phyloP scores from a whole-genome alignment of 2,888 invertebrate genomes.

The Malthinus flaveolus region DNA sequence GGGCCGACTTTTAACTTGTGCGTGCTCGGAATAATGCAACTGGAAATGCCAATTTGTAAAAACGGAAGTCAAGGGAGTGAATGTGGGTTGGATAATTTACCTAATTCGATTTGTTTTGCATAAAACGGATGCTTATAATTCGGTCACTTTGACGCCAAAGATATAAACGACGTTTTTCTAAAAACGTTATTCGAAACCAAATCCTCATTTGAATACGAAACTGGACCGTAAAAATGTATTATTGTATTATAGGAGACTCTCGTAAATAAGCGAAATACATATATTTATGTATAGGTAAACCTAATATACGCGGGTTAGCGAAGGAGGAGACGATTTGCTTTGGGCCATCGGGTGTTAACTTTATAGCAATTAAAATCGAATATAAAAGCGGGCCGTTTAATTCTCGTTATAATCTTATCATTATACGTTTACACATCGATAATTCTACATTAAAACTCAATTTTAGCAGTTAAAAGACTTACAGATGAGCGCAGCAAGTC shows the following conservation, averaged over 20 bases:
- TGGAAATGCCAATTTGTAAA: constrained; percentile 18
- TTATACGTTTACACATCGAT: constrained; percentile 29
- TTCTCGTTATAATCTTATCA: constrained; percentile 28
- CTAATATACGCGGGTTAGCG: neutral
- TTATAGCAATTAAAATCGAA: neutral
- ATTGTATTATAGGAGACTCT: constrained; percentile 31
- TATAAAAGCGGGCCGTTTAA: constrained; percentile 16
- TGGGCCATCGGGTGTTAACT: neutral
- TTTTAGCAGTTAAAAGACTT: constrained; percentile 31
- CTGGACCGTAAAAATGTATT: constrained; percentile 38
- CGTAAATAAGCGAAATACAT: neutral
- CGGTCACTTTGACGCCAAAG: neutral
- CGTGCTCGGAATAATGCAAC: constrained; percentile 32
- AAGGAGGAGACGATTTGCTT: neutral
- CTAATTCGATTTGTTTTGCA: constrained; percentile 19
- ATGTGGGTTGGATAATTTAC: constrained; percentile 16
- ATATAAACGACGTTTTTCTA: constrained; percentile 8
- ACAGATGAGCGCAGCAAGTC: constrained; percentile 26
- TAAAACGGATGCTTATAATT: constrained; percentile 11
- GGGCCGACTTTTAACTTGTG: constrained; percentile 37
- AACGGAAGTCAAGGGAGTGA: constrained; percentile 14
- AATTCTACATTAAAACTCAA: constrained; percentile 30
- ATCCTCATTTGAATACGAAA: constrained; percentile 37
- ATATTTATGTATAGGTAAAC: neutral
- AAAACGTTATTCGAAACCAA: constrained; percentile 33